phyloP scores from a whole-genome alignment of 1,140 invertebrate species.

The Drosophila bocqueti region DNA sequence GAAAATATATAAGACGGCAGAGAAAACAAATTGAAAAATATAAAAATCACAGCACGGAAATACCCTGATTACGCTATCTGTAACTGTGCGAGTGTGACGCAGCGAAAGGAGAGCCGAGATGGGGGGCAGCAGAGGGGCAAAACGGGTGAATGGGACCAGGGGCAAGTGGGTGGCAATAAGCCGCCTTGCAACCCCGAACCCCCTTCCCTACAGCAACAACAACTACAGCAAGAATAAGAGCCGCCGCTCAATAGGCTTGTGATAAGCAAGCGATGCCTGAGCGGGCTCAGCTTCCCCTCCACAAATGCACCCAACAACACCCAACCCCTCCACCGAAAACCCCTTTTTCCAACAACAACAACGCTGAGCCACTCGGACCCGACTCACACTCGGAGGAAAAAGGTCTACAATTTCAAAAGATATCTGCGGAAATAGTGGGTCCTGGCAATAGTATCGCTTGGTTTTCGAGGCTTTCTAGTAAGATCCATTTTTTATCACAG shows the following conservation, averaged over 20 bases:
- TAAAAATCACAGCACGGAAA: conserved; percentile 83
- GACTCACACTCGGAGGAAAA: conserved; percentile 21
- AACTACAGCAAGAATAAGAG: conserved; percentile 10
- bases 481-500: no score
- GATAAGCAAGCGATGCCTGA: conserved; percentile 61
- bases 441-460: background rate
- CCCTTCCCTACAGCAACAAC: conserved; percentile 5
- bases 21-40: conserved; percentile 78
- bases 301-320: conserved; percentile 29
- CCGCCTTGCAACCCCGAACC: conserved; percentile 32
- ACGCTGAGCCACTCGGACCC: conserved; percentile 35
- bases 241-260: conserved; percentile 61
- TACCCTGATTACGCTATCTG: conserved; percentile 83
- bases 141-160: conserved; percentile 1
- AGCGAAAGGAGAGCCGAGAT: conserved; percentile 4
- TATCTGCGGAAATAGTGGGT: no score
- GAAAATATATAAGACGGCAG: conserved; percentile 32
- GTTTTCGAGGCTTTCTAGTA: no score
- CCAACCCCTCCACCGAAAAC: background rate
- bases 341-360: conserved; percentile 28
- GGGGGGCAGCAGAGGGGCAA: background rate
- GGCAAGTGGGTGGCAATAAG: conserved; percentile 41
- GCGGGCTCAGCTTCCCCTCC: conserved; percentile 27
- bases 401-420: background rate
- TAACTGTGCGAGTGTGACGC: conserved; percentile 45